Percentiles rank a stretch among this genome's conserved stretches.
Evolutionary conservation across 2,113 vertebrate species (phyloP).

Genomic region (Emydocephalus ijimae): DNA sequence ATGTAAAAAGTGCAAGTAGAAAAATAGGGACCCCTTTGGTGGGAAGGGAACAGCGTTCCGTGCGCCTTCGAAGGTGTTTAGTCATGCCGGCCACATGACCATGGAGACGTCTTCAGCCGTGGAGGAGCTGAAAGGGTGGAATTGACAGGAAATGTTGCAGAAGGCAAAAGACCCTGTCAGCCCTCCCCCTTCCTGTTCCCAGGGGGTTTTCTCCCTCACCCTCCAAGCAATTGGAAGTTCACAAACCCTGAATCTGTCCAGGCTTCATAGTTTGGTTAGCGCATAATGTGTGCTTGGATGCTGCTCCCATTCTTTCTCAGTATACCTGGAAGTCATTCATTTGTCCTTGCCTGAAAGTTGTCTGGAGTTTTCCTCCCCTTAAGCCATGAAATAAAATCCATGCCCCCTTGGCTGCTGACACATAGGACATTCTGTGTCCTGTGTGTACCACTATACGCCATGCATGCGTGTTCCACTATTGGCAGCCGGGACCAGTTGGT

Average conservation of each 20-base stretch:
- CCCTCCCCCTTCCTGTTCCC: background rate
- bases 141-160: background rate
- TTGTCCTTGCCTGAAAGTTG: background rate
- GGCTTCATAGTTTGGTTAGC: background rate
- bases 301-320: background rate
- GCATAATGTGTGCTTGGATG: background rate
- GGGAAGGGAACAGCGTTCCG: too few relatives aligned
- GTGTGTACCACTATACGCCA: background rate
- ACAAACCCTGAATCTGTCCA: background rate
- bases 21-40: too few relatives aligned
- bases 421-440: background rate
- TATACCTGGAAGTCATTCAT: background rate
- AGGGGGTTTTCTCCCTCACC: background rate
- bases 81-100: too few relatives aligned
- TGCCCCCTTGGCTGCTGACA: too few relatives aligned
- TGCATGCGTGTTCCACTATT: background rate
- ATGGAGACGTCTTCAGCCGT: background rate
- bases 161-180: background rate
- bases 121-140: background rate
- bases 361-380: background rate
- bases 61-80: too few relatives aligned
- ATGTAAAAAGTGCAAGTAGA: too few relatives aligned
- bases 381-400: background rate
- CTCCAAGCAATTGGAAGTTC: background rate
- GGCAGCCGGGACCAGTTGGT: background rate